Base-by-base conservation (phyloP, 1,140 invertebrate genomes). In the Plectus sambesii region DNA sequence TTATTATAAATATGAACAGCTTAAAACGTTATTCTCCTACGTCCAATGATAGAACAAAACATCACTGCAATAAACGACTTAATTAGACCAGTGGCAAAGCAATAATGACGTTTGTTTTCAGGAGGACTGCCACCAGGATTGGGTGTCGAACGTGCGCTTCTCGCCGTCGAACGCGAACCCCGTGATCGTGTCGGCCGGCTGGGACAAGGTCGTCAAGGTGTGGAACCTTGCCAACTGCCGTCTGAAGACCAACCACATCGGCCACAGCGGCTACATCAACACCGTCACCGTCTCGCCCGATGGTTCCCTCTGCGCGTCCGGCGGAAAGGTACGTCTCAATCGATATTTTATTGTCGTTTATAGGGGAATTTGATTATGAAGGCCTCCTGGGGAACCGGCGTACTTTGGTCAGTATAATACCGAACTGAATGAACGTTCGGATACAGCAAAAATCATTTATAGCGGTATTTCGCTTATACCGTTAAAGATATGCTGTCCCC, bases 191-290 rank as follows among this genome's bases (percentile, higher is more conserved):
- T 97, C 92, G 43, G 85, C 84, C 75, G 92, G 94, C 62, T 99
- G 93, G 93, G 94, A 99, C 75, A 84, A 83, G 63, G 81, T 87
- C 67, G 93, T 99, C 29, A 96, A 98, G 80, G 88, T 98, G 47
- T 99, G 94, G 93, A 98, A 97, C 71, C 78, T 99, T 73, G 85
- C 90, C 36, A 98, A 99, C 75, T 99, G 94, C 77, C 85, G 86
- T 68, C 76, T 99, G 62, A 98, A 98, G 78, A 97, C 92, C 68
- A 97, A 97, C 73, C 93, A 98, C 70, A 80, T 82, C 70, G 93
- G 92, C 42, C 94, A 99, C 72, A 82, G 80, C 69, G 93, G 93
- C 17, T 98, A 96, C 73, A 74, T 99, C 64, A 99, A 99, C 75
- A 90, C 87, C 37, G 92, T 98, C 0, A 98, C 94, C 6, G 92